These are phyloP conservation scores for Sycophila texana DNA, from an alignment of 2,888 invertebrate species.

Conservation along the genomic window DNA sequence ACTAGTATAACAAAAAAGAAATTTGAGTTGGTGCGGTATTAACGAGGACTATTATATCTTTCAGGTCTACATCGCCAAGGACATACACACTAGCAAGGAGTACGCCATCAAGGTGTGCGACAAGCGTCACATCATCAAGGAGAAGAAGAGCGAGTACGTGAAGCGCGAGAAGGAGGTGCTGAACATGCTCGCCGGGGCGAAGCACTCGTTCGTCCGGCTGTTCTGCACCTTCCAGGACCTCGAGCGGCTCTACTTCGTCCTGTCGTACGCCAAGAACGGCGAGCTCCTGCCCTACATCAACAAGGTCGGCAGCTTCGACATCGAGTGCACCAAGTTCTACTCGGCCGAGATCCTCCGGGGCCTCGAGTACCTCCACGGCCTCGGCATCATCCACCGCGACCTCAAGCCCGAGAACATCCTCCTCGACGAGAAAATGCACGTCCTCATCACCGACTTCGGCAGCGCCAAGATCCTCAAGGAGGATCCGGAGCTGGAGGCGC, in stretches of 20 bases:
- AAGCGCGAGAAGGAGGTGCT: constrained; percentile 96
- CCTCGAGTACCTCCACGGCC: constrained; percentile 91
- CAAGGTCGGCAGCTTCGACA: constrained; percentile 92
- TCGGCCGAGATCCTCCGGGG: constrained; percentile 95
- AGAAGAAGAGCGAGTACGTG: constrained; percentile 95
- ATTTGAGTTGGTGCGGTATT: too few relatives aligned
- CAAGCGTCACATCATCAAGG: constrained; percentile 93
- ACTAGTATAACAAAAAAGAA: too few relatives aligned
- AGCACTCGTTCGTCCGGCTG: constrained; percentile 93
- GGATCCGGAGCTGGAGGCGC: constrained; percentile 60
- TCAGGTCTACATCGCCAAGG: constrained; percentile 92
- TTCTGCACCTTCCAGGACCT: constrained; percentile 98
- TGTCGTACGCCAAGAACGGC: constrained; percentile 96
- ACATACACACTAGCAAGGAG: constrained; percentile 91
- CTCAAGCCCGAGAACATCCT: constrained; percentile 99
- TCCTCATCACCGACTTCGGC: constrained; percentile 97
- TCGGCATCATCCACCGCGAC: constrained; percentile 95
- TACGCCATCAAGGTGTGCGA: constrained; percentile 99
- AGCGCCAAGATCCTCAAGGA: constrained; percentile 89
- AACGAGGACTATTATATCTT: too few relatives aligned
- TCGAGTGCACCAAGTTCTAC: constrained; percentile 94
- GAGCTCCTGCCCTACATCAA: constrained; percentile 95
- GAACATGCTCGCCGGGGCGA: constrained; percentile 87
- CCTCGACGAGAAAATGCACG: constrained; percentile 96
- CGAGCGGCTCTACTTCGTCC: constrained; percentile 94